phyloP scores from a whole-genome alignment of 2,888 invertebrate genomes.

The Eupsilia transversa region DNA sequence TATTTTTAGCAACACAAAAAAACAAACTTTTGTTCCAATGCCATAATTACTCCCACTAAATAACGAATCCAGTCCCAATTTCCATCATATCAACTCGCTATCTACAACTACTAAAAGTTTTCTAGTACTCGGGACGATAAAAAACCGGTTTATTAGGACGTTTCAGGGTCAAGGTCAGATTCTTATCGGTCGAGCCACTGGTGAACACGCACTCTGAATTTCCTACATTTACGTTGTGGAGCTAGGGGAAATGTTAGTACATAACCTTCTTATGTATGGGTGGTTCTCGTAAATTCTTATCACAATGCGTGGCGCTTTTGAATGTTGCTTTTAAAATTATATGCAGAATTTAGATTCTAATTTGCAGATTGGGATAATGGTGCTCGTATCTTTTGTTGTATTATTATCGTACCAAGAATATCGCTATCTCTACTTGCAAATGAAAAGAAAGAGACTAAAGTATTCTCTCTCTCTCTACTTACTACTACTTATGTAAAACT shows the following conservation, averaged over 20 bases:
- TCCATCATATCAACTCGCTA: conserved; percentile 37
- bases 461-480: background rate
- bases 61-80: conserved; percentile 17
- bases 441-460: background rate
- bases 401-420: background rate
- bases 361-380: conserved; percentile 35
- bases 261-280: conserved; percentile 36
- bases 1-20: background rate
- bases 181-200: conserved; percentile 40
- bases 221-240: conserved; percentile 24
- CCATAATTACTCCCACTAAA: conserved; percentile 26
- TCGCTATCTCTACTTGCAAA: background rate
- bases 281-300: conserved; percentile 50
- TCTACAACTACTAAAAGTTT: conserved; percentile 58
- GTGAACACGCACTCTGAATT: conserved; percentile 57
- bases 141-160: conserved; percentile 52
- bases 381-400: conserved; percentile 4
- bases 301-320: conserved; percentile 29
- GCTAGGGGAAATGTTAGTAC: conserved; percentile 43
- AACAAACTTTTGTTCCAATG: background rate
- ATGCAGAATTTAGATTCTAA: conserved; percentile 57
- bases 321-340: conserved; percentile 47
- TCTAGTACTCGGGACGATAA: conserved; percentile 55
- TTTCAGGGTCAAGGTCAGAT: conserved; percentile 54
- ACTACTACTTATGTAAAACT: background rate